Percentiles rank a stretch among this genome's conserved stretches.
Conservation (phyloP, 1,140 invertebrate genomes). For the Oncopeltus fasciatus region DNA sequence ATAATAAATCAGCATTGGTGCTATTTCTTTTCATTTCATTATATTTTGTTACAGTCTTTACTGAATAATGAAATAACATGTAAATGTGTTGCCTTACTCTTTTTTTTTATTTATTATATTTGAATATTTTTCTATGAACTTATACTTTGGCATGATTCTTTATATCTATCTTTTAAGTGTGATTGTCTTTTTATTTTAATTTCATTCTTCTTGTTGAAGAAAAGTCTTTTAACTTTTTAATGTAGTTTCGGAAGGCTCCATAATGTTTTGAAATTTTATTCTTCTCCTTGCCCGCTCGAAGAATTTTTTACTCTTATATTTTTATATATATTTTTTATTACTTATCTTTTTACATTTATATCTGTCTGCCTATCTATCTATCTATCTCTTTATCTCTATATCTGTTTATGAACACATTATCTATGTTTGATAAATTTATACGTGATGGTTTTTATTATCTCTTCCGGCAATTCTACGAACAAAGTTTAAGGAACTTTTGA, state of each 20-base stretch:
- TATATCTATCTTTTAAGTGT: constrained; percentile 15
- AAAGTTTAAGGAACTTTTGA: constrained; percentile 83
- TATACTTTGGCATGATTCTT: constrained; percentile 15
- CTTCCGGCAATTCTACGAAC: constrained; percentile 14
- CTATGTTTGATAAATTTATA: constrained; percentile 3
- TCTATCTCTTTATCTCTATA: constrained; percentile 1
- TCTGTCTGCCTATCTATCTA: not conserved
- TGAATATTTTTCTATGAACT: constrained; percentile 8
- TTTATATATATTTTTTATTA: constrained; percentile 22
- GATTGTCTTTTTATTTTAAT: constrained; percentile 15
- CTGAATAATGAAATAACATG: constrained; percentile 12
- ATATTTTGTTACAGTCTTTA: constrained; percentile 6
- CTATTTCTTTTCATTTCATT: no score
- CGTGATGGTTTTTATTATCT: not conserved
- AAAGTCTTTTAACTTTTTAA: not conserved
- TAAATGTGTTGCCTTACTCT: constrained; percentile 17
- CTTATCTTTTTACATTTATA: constrained; percentile 18
- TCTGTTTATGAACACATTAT: constrained; percentile 7
- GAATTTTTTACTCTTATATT: constrained; percentile 18
- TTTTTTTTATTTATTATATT: not conserved
- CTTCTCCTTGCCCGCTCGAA: constrained; percentile 16
- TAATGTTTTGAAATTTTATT: constrained; percentile 12
- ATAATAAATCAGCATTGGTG: no score
- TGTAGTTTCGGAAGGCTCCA: constrained; percentile 4
- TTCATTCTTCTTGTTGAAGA: not conserved